Evolutionary conservation across 2,888 invertebrate genomes (phyloP), one percentile per base, ranked within the genome.

Genomic region (Lymantria monacha): DNA sequence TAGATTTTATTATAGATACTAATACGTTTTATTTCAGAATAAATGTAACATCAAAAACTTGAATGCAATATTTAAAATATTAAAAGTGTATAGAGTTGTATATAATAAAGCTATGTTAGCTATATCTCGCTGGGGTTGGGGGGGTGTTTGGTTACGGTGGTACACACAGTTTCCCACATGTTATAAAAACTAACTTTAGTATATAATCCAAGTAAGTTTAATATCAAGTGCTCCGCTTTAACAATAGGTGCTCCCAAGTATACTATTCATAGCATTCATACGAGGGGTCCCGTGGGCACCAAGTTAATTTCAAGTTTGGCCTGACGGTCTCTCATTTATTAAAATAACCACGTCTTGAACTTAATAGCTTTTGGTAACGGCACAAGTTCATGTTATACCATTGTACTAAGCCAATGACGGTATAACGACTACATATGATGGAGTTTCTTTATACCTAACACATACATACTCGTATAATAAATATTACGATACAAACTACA

Each of bases 281-380:
- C 55, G 53, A n/a, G 13, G 33, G 22, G 48, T 76, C 76, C 86
- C 87, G 59, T 57, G 87, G 83, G 88, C 58, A 57, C 72, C 70
- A 81, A 87, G 85, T 87, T 89, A 88, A 89, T 90, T 87, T 83
- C 81, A 88, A 90, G 85, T 89, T 89, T 78, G 78, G 75, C 73
- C 66, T 79, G 53, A 59, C 60, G 58, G 49, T 45, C 70, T 66
- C 76, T 76, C 77, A 82, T 74, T 87, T 89, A 89, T 88, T 89
- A 88, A 88, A 88, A 85, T 83, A 71, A 75, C 74, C 80, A 77
- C 81, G 72, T 85, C 85, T 83, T 81, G 79, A 76, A 79, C 74
- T 81, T 85, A 85, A 85, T 81, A 84, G 84, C 83, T 86, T 85
- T 83, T 79, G 76, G 80, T 71, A 78, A 80, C 72, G 75, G 74